Percentiles rank a stretch among this genome's conserved stretches.
Conservation (phyloP, 2,888 invertebrate genomes). For the Orthonevra nobilis region DNA sequence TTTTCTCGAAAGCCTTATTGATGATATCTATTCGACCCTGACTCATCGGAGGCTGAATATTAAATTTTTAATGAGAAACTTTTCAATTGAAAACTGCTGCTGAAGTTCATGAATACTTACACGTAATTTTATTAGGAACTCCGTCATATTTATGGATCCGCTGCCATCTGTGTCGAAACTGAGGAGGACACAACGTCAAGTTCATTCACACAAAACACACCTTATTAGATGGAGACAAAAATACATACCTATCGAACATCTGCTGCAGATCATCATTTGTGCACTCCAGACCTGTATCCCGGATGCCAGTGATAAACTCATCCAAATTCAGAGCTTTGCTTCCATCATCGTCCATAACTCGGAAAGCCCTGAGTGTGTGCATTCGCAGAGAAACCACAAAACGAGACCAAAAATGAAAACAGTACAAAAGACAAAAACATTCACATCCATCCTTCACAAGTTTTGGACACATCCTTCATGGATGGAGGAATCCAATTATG, state of each 20-base stretch:
- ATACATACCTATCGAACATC: conserved; percentile 75
- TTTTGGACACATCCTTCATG: conserved; percentile 2
- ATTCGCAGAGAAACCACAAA: conserved; percentile 26
- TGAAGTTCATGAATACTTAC: conserved; percentile 84
- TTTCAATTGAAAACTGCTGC: conserved; percentile 2
- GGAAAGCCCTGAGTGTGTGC: conserved; percentile 86
- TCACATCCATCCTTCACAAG: conserved; percentile 14
- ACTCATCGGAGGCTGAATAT: conserved; percentile 89
- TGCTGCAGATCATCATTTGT: conserved; percentile 80
- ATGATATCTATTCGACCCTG: conserved; percentile 87
- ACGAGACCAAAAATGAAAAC: conserved; percentile 51
- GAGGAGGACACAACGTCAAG: conserved; percentile 69
- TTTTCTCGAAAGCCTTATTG: conserved; percentile 90
- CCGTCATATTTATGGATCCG: conserved; percentile 92
- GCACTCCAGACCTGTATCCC: conserved; percentile 87
- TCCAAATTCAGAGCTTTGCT: conserved; percentile 89
- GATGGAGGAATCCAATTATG: conserved; percentile 41
- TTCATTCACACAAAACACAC: too few relatives aligned
- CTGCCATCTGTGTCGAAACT: conserved; percentile 90
- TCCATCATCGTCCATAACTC: conserved; percentile 95
- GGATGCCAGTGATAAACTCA: conserved; percentile 90
- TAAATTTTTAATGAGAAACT: background rate
- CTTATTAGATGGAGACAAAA: too few relatives aligned
- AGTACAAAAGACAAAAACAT: conserved; percentile 12
- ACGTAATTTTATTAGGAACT: conserved; percentile 91